Base-by-base conservation (phyloP, 2,797 vertebrate species). In the Siniperca undulata region DNA sequence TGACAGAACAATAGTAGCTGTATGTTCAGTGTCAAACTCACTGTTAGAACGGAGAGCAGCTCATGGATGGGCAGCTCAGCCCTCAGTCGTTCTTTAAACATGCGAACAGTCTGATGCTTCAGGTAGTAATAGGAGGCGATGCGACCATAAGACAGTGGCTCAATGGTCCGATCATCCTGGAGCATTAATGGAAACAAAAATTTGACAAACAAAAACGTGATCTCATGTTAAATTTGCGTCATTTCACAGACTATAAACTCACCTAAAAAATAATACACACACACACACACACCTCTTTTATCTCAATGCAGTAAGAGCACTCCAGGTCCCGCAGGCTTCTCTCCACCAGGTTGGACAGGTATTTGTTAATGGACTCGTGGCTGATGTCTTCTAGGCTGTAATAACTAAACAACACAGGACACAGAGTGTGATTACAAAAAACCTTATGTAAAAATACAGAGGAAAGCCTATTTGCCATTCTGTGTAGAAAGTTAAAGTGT, bases 121-220 rank as follows among this genome's bases (percentile, higher is more conserved):
- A 99, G 89, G 93, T 99, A 99, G 91, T 99, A 99, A 85, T 98
- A 99, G 70, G 98, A 99, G 44, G 96, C 94, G 60, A 99, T 98
- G 19, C 97, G 97, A 9, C 98, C 98, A 0, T 97, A 97, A 0
- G 97, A 97, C 80, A 97, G 94, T 0, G 99, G 96, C 61, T 97
- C 96, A 22, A 99, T 97, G 72, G 92, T 95, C 62, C 93, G 95
- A 74, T 96, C 97, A 59, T 99, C 98, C 98, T 99, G 85, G 60
- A 72, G 67, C 24, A 52, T 17, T 1, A 36, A 70, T 5, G 14
- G 5, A 83, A 56, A 77, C 1, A 44, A 71, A 20, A 13, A 36
- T 22, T 38, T 53, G 7, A 50, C 11, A 69, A 72, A 56, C 1
- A 6, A n/a, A 38, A 27, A 14, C 40, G 11, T 13, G 40, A 36